Conservation (phyloP, 2,113 vertebrate genomes). For the Mionectes macconnelli region DNA sequence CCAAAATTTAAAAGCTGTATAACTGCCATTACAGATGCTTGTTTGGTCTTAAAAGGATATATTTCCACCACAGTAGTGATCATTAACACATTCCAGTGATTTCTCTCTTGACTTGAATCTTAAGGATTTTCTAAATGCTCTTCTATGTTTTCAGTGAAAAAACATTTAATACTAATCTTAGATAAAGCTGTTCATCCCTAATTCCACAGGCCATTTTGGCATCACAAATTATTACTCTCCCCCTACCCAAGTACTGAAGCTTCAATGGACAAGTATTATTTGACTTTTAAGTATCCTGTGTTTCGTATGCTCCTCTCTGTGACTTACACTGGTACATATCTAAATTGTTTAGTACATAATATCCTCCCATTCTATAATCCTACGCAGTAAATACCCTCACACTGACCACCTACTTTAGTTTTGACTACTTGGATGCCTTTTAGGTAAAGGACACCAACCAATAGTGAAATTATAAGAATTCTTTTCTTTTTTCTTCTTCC, state of each 20-base stretch:
- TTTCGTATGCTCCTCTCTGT: neutral
- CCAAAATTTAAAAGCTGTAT: neutral
- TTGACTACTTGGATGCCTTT: slow-evolving; percentile 59
- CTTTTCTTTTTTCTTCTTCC: slow-evolving; percentile 4
- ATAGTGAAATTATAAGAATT: slow-evolving; percentile 48
- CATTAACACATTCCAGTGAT: neutral
- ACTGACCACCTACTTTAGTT: slow-evolving; percentile 58
- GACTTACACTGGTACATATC: neutral
- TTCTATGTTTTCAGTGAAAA: neutral
- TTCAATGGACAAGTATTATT: neutral
- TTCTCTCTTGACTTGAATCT: neutral
- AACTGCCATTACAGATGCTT: neutral
- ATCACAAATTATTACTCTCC: neutral
- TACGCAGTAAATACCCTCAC: slow-evolving; percentile 33
- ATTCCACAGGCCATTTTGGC: neutral
- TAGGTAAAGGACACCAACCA: slow-evolving; percentile 60
- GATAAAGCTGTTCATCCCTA: neutral
- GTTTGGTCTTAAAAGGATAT: neutral
- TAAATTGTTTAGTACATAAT: slow-evolving; percentile 47
- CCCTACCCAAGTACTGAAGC: neutral
- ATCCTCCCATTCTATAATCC: slow-evolving; percentile 47
- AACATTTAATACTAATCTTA: neutral
- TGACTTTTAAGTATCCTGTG: neutral
- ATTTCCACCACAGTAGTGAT: neutral
- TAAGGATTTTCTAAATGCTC: neutral